A percentile compares a stretch with the other conserved stretches of the same genome.
These are phyloP conservation scores for Marisa cornuarietis DNA, from an alignment of 1,140 invertebrate genomes.

Conservation along the genomic window DNA sequence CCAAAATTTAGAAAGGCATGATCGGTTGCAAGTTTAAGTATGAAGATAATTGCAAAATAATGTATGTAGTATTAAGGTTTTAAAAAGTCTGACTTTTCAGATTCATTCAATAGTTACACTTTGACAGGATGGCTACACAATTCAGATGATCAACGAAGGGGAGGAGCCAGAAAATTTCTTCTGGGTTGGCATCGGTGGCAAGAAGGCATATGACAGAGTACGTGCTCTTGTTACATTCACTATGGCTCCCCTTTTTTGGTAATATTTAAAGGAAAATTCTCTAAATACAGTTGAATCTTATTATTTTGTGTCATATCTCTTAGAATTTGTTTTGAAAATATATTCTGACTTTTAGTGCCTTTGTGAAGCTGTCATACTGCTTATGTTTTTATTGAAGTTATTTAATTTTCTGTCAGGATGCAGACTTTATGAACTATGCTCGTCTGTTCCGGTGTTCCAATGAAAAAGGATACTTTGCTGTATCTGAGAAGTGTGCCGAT, in stretches of 20 bases:
- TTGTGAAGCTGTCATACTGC: too few species aligned
- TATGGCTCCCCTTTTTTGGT: not conserved
- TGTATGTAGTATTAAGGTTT: not conserved
- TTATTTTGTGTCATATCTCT: not conserved
- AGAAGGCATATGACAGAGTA: constrained; percentile 86
- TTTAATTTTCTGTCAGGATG: constrained; percentile 70
- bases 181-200: constrained; percentile 94
- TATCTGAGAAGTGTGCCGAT: constrained; percentile 99
- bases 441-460: constrained; percentile 98
- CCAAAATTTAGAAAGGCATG: too few species aligned
- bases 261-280: constrained; percentile 4
- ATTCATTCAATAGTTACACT: not conserved
- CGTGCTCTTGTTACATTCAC: constrained; percentile 1
- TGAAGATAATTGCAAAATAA: too few species aligned
- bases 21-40: too few species aligned
- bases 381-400: not conserved
- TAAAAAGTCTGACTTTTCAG: not conserved
- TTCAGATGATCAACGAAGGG: constrained; percentile 84
- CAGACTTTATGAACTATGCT: constrained; percentile 93
- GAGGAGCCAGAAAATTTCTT: constrained; percentile 99
- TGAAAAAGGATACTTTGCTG: constrained; percentile 98
- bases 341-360: too few species aligned
- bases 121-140: constrained; percentile 61
- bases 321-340: too few species aligned
- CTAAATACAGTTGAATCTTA: too few species aligned